phyloP scores from a whole-genome alignment of 2,797 vertebrate genomes.

The Sebastes hubbsi region DNA sequence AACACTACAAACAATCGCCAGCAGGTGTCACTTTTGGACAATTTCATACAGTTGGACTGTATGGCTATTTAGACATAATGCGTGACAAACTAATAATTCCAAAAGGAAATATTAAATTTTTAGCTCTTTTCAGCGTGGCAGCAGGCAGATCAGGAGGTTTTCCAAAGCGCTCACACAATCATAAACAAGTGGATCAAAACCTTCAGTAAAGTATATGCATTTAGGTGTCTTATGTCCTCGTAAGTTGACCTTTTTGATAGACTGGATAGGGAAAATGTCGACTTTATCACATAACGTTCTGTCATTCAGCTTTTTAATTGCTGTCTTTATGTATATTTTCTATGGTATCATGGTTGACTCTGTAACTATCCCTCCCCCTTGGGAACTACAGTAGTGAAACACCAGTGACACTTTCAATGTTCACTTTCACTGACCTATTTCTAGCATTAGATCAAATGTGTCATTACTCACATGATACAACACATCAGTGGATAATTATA shows the following conservation, averaged over 20 bases:
- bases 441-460: background rate
- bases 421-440: background rate
- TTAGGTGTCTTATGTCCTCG: background rate
- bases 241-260: background rate
- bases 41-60: background rate
- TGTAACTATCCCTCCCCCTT: background rate
- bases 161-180: background rate
- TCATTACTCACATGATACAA: slow-evolving; percentile 6
- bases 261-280: background rate
- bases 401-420: background rate
- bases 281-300: background rate
- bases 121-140: background rate
- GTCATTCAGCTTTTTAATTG: background rate
- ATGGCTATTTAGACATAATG: background rate
- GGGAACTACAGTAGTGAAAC: background rate
- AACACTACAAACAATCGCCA: slow-evolving; percentile 18
- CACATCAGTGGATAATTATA: background rate
- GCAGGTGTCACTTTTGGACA: slow-evolving; percentile 51
- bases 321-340: background rate
- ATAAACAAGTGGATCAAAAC: background rate
- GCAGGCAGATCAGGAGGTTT: background rate
- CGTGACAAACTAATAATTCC: background rate
- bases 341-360: background rate
- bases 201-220: background rate
- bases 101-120: background rate